Conservation (phyloP, 1,140 invertebrate species). For the Bombus sibiricus region DNA sequence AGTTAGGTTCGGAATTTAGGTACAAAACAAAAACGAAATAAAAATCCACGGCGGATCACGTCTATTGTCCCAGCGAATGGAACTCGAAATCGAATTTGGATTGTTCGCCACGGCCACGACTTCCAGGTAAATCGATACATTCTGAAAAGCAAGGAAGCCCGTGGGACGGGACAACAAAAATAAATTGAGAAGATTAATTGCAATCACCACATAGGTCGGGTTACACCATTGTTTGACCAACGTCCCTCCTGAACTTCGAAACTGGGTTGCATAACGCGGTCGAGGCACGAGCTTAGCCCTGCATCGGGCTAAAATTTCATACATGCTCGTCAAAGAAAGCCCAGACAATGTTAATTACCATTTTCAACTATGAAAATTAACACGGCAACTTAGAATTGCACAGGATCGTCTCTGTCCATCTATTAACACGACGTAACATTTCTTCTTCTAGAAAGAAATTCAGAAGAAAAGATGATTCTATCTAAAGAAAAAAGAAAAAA, state of each 20-base stretch:
- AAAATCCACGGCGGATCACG: neutral
- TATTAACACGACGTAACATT: neutral
- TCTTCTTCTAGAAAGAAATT: too few relatives aligned
- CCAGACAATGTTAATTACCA: neutral
- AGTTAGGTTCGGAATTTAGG: neutral
- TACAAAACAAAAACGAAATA: neutral
- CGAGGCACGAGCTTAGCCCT: neutral
- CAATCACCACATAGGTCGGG: constrained; percentile 68
- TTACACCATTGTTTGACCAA: constrained; percentile 68
- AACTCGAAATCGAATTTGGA: neutral
- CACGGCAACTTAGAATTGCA: neutral
- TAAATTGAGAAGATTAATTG: constrained; percentile 71
- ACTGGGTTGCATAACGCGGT: constrained; percentile 65
- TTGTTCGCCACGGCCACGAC: neutral
- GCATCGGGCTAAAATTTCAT: constrained; percentile 26
- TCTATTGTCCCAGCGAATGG: neutral
- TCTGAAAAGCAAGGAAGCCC: constrained; percentile 31
- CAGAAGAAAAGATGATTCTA: neutral
- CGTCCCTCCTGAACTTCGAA: constrained; percentile 63
- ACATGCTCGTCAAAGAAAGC: neutral
- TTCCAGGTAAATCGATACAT: constrained; percentile 14
- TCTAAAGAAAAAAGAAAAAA: too few relatives aligned
- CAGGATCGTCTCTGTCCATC: neutral
- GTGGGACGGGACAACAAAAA: constrained; percentile 42
- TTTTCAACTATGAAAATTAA: neutral